Conservation (phyloP, 2,797 vertebrate genomes). For the Anguilla pacifica region DNA sequence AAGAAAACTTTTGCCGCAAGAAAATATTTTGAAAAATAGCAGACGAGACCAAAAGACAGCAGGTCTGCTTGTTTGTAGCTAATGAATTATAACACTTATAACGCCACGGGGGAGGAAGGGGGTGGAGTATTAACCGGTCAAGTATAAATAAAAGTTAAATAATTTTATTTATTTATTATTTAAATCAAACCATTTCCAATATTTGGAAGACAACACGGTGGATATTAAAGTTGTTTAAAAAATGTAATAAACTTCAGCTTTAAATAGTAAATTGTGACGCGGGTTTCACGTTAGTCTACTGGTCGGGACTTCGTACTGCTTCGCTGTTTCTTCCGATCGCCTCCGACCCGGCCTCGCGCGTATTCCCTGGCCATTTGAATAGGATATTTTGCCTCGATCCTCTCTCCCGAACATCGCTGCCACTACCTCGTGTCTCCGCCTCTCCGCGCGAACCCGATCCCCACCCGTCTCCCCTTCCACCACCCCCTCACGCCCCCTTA, state of each 20-base stretch:
- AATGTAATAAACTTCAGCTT: neutral
- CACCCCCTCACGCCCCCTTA: slow-evolving; percentile 58
- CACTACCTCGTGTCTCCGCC: slow-evolving; percentile 62
- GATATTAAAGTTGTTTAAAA: neutral
- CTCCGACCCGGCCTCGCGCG: neutral
- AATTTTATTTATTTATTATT: too few relatives aligned
- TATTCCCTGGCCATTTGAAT: neutral
- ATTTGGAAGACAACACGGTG: neutral
- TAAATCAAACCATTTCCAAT: neutral
- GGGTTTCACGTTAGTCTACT: neutral
- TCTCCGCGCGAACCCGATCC: slow-evolving; percentile 58
- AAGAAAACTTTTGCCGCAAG: neutral
- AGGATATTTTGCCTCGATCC: neutral
- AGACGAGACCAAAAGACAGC: too few relatives aligned
- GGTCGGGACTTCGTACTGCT: neutral
- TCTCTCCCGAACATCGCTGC: slow-evolving; percentile 5
- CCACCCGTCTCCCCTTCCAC: slow-evolving; percentile 51
- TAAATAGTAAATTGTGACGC: too few relatives aligned
- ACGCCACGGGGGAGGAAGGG: too few relatives aligned
- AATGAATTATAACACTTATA: too few relatives aligned
- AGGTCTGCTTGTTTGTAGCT: neutral
- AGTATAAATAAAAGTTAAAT: too few relatives aligned
- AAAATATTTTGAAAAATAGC: neutral
- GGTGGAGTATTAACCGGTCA: too few relatives aligned
- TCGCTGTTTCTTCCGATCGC: neutral